These are phyloP conservation scores for Drosophila nikananu DNA, from an alignment of 1,140 invertebrate species.

Conservation along the genomic window DNA sequence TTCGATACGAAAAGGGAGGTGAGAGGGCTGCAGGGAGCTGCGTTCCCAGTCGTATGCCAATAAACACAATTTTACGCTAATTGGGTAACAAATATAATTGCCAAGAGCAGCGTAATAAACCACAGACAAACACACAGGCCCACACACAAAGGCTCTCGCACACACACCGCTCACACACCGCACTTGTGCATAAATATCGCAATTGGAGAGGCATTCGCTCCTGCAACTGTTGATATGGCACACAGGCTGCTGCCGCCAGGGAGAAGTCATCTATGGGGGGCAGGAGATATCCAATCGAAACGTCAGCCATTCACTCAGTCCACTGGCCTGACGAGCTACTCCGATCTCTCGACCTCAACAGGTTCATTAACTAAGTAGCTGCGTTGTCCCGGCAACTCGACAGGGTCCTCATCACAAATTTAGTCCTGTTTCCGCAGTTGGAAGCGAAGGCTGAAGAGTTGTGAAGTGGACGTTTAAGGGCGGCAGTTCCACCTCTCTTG, in stretches of 20 bases:
- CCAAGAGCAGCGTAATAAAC: constrained; percentile 83
- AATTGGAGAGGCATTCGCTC: constrained; percentile 50
- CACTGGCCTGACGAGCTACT: constrained; percentile 37
- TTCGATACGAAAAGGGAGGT: constrained; percentile 55
- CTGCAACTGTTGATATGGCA: constrained; percentile 51
- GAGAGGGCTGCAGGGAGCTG: constrained; percentile 5
- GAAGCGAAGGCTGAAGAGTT: constrained; percentile 14
- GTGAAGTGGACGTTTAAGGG: constrained; percentile 8
- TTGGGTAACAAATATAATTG: constrained; percentile 84
- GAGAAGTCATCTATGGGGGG: not conserved
- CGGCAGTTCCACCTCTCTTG: constrained; percentile 24
- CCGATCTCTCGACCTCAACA: constrained; percentile 68
- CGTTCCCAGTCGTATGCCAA: constrained; percentile 64
- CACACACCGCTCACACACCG: constrained; percentile 33
- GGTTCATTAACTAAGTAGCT: constrained; percentile 80
- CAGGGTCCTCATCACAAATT: constrained; percentile 26
- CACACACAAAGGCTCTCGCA: constrained; percentile 19
- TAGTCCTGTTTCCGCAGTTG: constrained; percentile 27
- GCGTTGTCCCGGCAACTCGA: constrained; percentile 62
- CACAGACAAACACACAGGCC: constrained; percentile 65
- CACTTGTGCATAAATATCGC: constrained; percentile 52
- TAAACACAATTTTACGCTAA: constrained; percentile 84
- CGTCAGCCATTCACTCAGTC: constrained; percentile 25
- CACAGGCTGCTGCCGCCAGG: not conserved
- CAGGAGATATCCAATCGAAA: constrained; percentile 45